Conservation (phyloP, 2,888 invertebrate species). For the Slavum lentiscoides region DNA sequence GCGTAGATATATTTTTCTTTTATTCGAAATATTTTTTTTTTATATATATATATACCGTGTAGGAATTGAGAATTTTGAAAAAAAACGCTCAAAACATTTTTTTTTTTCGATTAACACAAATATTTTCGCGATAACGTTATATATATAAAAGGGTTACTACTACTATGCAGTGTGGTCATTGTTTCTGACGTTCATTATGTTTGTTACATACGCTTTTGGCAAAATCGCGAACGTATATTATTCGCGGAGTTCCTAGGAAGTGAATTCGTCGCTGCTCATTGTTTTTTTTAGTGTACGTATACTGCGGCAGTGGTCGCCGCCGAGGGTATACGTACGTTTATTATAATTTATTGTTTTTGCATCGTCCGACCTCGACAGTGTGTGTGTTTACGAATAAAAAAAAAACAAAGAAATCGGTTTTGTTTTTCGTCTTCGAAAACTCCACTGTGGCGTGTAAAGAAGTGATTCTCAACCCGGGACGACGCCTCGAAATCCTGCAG, state of each 20-base stretch:
- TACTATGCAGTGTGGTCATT: not conserved
- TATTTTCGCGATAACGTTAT: not conserved
- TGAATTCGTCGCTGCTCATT: conserved; percentile 14
- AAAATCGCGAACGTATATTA: conserved; percentile 8
- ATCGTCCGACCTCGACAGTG: not conserved
- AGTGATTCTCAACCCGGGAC: too few species aligned
- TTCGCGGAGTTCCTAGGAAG: conserved; percentile 6
- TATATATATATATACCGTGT: not conserved
- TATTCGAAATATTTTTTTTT: not conserved
- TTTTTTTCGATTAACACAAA: too few species aligned
- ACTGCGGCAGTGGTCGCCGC: not conserved
- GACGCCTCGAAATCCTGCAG: too few species aligned
- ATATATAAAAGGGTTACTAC: conserved; percentile 7
- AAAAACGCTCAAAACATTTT: not conserved
- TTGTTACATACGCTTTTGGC: not conserved
- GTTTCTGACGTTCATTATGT: conserved; percentile 15
- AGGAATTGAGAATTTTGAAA: not conserved
- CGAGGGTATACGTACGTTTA: not conserved
- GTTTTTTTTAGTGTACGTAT: not conserved
- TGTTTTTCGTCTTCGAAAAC: not conserved
- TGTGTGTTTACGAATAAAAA: not conserved
- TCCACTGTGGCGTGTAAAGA: too few species aligned
- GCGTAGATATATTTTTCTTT: not conserved
- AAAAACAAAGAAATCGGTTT: conserved; percentile 1
- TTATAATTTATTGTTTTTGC: conserved; percentile 13